Base-by-base conservation (phyloP, 1,140 invertebrate genomes). In the Brachionus manjavacas region DNA sequence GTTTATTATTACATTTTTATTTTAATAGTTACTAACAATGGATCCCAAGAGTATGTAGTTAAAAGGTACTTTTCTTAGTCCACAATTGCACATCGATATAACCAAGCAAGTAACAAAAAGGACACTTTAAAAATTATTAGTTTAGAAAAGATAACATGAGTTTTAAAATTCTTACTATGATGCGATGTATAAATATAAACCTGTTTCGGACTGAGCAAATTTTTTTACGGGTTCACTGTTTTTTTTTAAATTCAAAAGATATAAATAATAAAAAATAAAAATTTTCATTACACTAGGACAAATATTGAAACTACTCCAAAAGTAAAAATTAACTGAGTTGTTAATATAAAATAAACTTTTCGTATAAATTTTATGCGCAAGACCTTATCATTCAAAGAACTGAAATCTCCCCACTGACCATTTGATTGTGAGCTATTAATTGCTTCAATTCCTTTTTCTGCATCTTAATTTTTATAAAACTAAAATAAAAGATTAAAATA, bases 281-380 rank as follows among this genome's bases (percentile, higher is more conserved):
- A 23, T 20, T 9, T 20, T 20, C 16, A 60, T 60, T 84, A 86
- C 70, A 39, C 14, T 43, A 86, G 74, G n/a, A 84, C 41, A 78
- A 85, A 86, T n/a, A 86, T 68, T 23, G 78, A 55, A 52, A 86
- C 76, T 25, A 86, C 80, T 55, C 83, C 76, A 84, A 86, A 49
- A n/a, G 84, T 85, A 31, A 85, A 68, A 35, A 85, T 70, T 43
- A 85, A 72, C 78, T 87, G 85, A 78, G 74, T 39, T 66, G 76
- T 80, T 28, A 43, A 68, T 12, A 85, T 70, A 72, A 70, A 39
- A 64, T 70, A 78, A 72, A 88, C 88, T 86, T 87, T 88, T 80
- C 83, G 85, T 23, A 88, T 88, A 76, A 88, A 88, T 43, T 81
- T 86, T 25, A 86, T 78, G 11, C 88, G 70, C 23, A 88, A 76